Conservation (phyloP, 1,140 invertebrate species). For the Nasonia vitripennis region DNA sequence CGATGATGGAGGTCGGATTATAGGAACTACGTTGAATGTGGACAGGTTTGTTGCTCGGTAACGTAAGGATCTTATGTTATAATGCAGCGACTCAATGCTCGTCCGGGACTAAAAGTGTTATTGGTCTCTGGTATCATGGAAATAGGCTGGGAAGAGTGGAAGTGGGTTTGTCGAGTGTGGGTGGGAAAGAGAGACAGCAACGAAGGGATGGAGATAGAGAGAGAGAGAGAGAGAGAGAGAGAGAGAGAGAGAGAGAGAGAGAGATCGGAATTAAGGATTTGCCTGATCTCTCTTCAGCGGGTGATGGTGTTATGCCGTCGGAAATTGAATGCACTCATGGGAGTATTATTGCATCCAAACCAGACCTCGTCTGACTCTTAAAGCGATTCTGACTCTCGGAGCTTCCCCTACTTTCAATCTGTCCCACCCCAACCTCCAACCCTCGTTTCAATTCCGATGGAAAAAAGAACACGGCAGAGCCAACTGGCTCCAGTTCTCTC, state of each 20-base stretch:
- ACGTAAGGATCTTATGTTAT: no score
- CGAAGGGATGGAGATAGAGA: background rate
- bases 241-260: conserved; percentile 2
- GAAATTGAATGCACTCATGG: conserved; percentile 63
- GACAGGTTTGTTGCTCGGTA: no score
- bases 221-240: no score
- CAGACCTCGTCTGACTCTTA: conserved; percentile 62
- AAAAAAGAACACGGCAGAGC: conserved; percentile 51
- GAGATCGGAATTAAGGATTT: conserved; percentile 58
- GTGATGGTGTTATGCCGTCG: conserved; percentile 59
- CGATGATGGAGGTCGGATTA: no score
- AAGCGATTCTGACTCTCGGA: conserved; percentile 50
- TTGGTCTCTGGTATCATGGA: conserved; percentile 22
- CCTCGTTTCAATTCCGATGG: conserved; percentile 62
- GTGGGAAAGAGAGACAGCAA: background rate
- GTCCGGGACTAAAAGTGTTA: background rate
- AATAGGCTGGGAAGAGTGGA: background rate
- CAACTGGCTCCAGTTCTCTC: background rate
- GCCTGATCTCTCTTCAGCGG: conserved; percentile 53
- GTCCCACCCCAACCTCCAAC: conserved; percentile 54
- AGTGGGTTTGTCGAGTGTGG: background rate
- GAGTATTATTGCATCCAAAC: conserved; percentile 63
- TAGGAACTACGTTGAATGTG: no score
- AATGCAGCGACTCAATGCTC: background rate
- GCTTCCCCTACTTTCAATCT: conserved; percentile 15